Evolutionary conservation across 2,888 invertebrate species (phyloP).

Genomic region (Drosophila subquinaria): DNA sequence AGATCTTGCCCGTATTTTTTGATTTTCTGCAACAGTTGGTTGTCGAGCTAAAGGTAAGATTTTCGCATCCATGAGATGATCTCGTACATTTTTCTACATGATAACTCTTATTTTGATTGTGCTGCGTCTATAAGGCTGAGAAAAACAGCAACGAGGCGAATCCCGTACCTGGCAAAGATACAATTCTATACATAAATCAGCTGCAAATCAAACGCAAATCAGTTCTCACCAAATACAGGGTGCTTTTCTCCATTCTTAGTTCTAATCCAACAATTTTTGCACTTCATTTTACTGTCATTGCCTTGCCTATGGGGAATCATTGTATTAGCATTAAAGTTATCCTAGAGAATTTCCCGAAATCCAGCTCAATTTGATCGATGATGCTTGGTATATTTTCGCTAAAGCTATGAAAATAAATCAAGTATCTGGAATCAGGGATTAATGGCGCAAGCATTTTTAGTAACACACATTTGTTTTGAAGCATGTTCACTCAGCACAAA

Average conservation of each 20-base stretch:
- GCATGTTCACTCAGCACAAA: constrained; percentile 35
- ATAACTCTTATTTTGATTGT: constrained; percentile 56
- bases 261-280: constrained; percentile 14
- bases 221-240: constrained; percentile 82
- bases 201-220: constrained; percentile 84
- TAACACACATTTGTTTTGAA: constrained; percentile 24
- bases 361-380: not conserved
- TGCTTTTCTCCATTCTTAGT: constrained; percentile 45
- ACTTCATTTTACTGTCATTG: constrained; percentile 29
- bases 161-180: constrained; percentile 70
- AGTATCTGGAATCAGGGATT: constrained; percentile 6
- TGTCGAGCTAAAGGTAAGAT: constrained; percentile 86
- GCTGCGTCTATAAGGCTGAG: constrained; percentile 59
- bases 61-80: not conserved
- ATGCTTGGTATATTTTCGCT: constrained; percentile 17
- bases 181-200: constrained; percentile 81
- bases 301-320: constrained; percentile 10
- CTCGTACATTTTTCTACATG: constrained; percentile 25
- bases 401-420: constrained; percentile 1
- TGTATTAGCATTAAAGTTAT: constrained; percentile 1
- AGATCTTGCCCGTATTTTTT: constrained; percentile 91
- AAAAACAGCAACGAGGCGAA: constrained; percentile 46
- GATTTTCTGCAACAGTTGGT: constrained; percentile 89
- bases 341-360: not conserved
- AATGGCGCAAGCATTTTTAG: constrained; percentile 2